These are phyloP conservation scores for Sesia apiformis DNA, from an alignment of 2,888 invertebrate species.

Conservation along the genomic window DNA sequence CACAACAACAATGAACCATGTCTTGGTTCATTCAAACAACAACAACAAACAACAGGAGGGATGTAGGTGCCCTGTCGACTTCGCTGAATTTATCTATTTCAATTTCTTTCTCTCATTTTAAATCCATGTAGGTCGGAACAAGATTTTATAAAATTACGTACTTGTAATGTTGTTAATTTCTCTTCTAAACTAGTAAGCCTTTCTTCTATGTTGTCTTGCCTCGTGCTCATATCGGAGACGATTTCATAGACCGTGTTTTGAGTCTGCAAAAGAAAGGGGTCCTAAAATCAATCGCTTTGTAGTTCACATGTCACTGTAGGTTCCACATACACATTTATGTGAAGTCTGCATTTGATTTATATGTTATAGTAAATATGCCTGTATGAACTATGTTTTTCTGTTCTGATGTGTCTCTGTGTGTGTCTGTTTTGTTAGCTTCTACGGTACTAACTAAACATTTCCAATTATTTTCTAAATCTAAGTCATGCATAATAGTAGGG, in stretches of 20 bases:
- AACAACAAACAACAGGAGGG: no score
- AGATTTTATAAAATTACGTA: slow-evolving; percentile 22
- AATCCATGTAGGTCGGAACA: not conserved
- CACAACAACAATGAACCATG: no score
- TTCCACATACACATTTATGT: slow-evolving; percentile 36
- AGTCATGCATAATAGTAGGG: not conserved
- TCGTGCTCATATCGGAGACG: slow-evolving; percentile 96
- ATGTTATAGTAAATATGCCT: slow-evolving; percentile 10
- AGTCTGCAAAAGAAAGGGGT: slow-evolving; percentile 84
- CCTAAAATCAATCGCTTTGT: slow-evolving; percentile 72
- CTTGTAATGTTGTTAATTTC: slow-evolving; percentile 88
- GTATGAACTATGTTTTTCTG: slow-evolving; percentile 8
- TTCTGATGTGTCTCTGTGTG: not conserved
- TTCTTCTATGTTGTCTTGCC: slow-evolving; percentile 95
- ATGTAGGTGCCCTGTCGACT: no score
- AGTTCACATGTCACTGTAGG: slow-evolving; percentile 52
- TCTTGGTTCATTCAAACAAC: no score
- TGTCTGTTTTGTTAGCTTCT: not conserved
- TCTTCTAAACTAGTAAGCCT: slow-evolving; percentile 94
- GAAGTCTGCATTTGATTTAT: slow-evolving; percentile 15
- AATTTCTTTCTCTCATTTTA: no score
- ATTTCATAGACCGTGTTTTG: slow-evolving; percentile 98
- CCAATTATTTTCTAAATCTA: not conserved
- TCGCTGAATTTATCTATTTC: no score
- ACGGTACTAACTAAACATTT: not conserved